Conservation (phyloP, 2,888 invertebrate species). For the Lissonota sp. region DNA sequence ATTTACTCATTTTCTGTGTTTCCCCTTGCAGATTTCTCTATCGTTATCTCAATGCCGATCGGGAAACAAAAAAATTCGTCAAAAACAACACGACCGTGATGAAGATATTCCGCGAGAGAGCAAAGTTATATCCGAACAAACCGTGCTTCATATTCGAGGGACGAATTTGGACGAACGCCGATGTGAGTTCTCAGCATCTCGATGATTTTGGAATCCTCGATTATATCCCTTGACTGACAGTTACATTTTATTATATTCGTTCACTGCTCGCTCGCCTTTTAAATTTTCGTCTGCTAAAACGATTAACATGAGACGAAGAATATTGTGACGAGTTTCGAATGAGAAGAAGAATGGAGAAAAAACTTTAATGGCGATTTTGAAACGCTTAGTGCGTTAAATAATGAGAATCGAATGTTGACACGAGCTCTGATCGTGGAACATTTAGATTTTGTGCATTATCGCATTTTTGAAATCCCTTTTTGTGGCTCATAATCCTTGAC, state of each 20-base stretch:
- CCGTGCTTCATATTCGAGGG: constrained; percentile 89
- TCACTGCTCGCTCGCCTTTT: too few relatives aligned
- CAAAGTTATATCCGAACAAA: constrained; percentile 86
- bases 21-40: constrained; percentile 85
- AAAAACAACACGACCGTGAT: constrained; percentile 87
- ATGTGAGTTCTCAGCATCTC: constrained; percentile 84
- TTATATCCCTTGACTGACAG: neutral
- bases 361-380: too few relatives aligned
- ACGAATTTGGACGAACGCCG: constrained; percentile 88
- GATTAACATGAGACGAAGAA: too few relatives aligned
- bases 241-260: neutral
- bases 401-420: too few relatives aligned
- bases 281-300: too few relatives aligned
- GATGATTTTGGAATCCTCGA: neutral
- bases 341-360: too few relatives aligned
- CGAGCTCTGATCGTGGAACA: too few relatives aligned
- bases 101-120: constrained; percentile 87
- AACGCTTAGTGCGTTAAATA: too few relatives aligned
- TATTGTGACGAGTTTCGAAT: neutral
- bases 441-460: too few relatives aligned
- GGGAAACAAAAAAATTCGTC: constrained; percentile 85
- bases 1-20: neutral
- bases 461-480: too few relatives aligned
- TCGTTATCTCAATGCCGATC: constrained; percentile 85
- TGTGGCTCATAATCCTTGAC: too few relatives aligned